Conservation (phyloP, 2,113 vertebrate genomes). For the Turdus rufiventris region DNA sequence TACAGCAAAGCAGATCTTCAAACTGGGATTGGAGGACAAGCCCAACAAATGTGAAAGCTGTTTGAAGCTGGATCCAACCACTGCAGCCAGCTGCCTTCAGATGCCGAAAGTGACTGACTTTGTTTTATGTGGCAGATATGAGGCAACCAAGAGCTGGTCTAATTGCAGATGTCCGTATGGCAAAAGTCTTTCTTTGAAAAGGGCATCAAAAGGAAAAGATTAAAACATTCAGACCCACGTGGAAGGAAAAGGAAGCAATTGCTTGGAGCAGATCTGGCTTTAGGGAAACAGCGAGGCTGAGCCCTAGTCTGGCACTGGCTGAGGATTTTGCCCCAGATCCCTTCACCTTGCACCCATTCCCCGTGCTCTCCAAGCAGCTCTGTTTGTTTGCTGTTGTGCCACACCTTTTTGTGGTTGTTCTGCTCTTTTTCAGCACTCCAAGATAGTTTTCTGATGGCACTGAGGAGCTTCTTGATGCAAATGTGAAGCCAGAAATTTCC, state of each 20-base stretch:
- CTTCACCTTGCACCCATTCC: not conserved
- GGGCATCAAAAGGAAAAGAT: conserved; percentile 30
- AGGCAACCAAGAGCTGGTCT: not conserved
- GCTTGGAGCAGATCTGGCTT: not conserved
- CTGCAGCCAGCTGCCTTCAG: not conserved
- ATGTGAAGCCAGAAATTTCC: not conserved
- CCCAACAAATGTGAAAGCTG: not conserved
- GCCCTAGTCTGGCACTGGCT: not conserved
- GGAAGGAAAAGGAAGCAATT: conserved; percentile 16
- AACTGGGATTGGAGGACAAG: not conserved
- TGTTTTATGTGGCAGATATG: conserved; percentile 30
- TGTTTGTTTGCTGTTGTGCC: not conserved
- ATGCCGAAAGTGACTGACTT: not conserved
- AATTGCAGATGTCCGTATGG: not conserved
- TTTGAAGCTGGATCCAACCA: not conserved
- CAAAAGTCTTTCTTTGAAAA: conserved; percentile 9
- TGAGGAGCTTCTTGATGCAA: not conserved
- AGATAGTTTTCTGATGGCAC: not conserved
- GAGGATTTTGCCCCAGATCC: not conserved
- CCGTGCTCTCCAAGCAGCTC: not conserved
- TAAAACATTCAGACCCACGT: not conserved
- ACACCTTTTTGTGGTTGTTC: not conserved
- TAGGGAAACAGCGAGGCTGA: not conserved
- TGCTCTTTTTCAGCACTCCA: not conserved
- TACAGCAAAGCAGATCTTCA: not conserved